These are phyloP conservation scores for Malurus melanocephalus DNA, from an alignment of 2,113 vertebrate genomes.

Conservation along the genomic window DNA sequence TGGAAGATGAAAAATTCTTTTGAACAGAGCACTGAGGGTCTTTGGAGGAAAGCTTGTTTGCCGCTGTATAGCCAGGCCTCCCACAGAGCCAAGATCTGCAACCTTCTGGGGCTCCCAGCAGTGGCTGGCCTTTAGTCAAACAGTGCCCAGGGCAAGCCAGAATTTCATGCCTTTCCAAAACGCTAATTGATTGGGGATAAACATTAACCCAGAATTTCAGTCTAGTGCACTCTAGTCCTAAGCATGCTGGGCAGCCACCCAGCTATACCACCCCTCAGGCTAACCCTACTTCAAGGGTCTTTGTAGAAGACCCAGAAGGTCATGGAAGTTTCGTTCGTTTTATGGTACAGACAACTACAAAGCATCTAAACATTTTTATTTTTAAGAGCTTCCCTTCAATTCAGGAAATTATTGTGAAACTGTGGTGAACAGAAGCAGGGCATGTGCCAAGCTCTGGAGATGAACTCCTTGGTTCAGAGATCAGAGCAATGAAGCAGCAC, in stretches of 20 bases:
- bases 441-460: neutral
- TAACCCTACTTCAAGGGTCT: slow-evolving; percentile 12
- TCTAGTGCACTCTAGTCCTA: neutral
- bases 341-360: slow-evolving; percentile 6
- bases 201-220: slow-evolving; percentile 61
- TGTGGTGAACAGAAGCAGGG: neutral
- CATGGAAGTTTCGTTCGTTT: neutral
- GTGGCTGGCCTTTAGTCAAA: slow-evolving; percentile 56
- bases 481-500: neutral
- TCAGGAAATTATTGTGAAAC: neutral
- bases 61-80: neutral
- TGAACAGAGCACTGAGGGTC: slow-evolving; percentile 31
- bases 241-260: slow-evolving; percentile 3
- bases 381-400: neutral
- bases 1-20: slow-evolving; percentile 62
- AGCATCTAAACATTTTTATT: neutral
- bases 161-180: slow-evolving; percentile 65
- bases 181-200: slow-evolving; percentile 64
- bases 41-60: slow-evolving; percentile 54
- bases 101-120: slow-evolving; percentile 41
- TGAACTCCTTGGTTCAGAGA: neutral
- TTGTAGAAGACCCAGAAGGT: neutral
- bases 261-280: slow-evolving; percentile 14
- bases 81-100: slow-evolving; percentile 45
- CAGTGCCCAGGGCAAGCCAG: slow-evolving; percentile 47